Percentiles rank a stretch among this genome's conserved stretches.
These are phyloP conservation scores for Tipula vernalis DNA, from an alignment of 2,888 invertebrate species.

Conservation along the genomic window DNA sequence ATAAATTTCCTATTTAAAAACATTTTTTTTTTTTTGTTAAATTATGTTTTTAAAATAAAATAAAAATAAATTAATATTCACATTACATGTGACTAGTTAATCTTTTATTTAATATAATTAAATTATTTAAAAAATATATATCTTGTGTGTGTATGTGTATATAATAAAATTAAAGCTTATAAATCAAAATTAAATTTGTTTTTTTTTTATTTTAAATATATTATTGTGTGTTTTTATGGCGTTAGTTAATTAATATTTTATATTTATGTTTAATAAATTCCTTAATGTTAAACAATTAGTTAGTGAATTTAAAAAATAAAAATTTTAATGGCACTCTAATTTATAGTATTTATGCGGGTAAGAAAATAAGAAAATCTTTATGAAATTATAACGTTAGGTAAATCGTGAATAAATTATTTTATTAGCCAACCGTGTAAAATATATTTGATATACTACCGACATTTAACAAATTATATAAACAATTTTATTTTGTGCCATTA, in stretches of 20 bases:
- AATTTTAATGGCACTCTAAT: not conserved
- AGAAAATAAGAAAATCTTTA: too few species aligned
- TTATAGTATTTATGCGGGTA: not conserved
- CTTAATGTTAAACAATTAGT: not conserved
- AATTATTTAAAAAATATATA: not conserved
- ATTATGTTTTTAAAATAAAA: not conserved
- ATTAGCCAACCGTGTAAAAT: not conserved
- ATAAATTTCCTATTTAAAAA: not conserved
- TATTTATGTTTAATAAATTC: not conserved
- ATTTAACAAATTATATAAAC: not conserved
- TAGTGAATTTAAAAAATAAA: not conserved
- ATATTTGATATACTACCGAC: not conserved
- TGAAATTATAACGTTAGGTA: not conserved
- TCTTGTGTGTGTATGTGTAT: not conserved
- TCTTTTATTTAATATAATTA: not conserved
- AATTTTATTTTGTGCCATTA: not conserved
- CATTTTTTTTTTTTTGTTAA: not conserved
- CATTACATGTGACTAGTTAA: not conserved
- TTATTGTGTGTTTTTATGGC: not conserved
- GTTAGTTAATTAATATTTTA: not conserved
- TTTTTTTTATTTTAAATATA: not conserved
- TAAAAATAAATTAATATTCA: not conserved
- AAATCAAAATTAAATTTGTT: not conserved
- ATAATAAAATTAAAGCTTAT: not conserved
- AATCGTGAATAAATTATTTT: not conserved